Conservation (phyloP, 1,140 invertebrate genomes). For the Mesaphorura yosii region DNA sequence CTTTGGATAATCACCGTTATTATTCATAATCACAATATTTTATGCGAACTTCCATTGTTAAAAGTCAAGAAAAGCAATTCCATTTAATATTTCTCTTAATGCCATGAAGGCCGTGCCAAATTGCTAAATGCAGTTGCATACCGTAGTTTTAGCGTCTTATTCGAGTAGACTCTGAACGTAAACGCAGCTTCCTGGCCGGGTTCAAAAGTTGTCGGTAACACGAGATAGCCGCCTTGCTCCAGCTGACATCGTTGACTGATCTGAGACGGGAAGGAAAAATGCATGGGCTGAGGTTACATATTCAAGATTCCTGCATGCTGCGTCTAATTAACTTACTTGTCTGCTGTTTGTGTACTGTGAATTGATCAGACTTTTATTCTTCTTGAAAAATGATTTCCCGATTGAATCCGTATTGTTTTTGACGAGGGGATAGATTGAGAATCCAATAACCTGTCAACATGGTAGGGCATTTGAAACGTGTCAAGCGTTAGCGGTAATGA, state of each 20-base stretch:
- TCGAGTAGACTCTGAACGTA: constrained; percentile 67
- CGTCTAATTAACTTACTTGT: constrained; percentile 52
- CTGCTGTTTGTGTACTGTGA: constrained; percentile 84
- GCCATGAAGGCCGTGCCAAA: too few species aligned
- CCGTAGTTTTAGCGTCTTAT: constrained; percentile 69
- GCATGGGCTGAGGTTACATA: background rate
- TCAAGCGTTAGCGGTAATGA: too few species aligned
- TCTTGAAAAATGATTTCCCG: constrained; percentile 68
- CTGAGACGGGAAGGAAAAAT: constrained; percentile 31
- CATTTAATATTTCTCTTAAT: constrained; percentile 1
- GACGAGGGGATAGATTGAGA: constrained; percentile 70
- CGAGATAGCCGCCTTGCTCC: constrained; percentile 68
- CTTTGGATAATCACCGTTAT: too few species aligned
- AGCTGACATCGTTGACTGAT: constrained; percentile 57
- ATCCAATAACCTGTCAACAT: constrained; percentile 62
- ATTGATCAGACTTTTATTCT: constrained; percentile 74
- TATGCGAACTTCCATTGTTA: too few species aligned
- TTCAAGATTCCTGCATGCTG: too few species aligned
- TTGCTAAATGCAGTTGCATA: too few species aligned
- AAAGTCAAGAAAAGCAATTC: background rate
- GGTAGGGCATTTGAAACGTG: background rate
- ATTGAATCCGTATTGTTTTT: constrained; percentile 56
- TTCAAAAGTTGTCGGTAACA: constrained; percentile 84
- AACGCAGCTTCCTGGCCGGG: constrained; percentile 78
- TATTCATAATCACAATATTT: too few species aligned